Evolutionary conservation across 1,140 invertebrate genomes (phyloP), one percentile per base, ranked within the genome.

Genomic region (Meloidogyne chitwoodi): DNA sequence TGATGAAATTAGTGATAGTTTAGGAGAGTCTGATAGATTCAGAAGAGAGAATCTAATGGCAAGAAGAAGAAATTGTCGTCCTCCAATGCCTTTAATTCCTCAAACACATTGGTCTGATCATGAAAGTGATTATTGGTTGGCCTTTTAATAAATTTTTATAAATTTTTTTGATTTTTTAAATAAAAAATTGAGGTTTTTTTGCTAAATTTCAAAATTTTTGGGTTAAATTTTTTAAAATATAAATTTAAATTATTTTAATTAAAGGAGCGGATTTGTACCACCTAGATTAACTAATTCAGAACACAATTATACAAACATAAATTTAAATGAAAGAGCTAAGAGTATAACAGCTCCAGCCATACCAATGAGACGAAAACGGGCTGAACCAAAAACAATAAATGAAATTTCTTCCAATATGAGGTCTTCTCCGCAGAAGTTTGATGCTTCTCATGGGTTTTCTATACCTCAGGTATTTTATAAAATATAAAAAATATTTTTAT

Each of bases 391-490:
- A 24, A 11, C 34, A 12, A n/a, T n/a, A n/a, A n/a, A n/a, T n/a
- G n/a, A n/a, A n/a, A n/a, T n/a, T n/a, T n/a, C n/a, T n/a, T n/a
- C n/a, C n/a, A n/a, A n/a, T n/a, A n/a, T 26, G 12, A 16, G 22
- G n/a, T 2, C 19, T 10, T n/a, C 19, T 10, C n/a, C 41, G 12
- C 71, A 73, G 24, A 61, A 64, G 10, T 11, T 31, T 24, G 24
- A 61, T 29, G 19, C 19, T 14, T 24, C 29, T 41, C 77, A 34
- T 24, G 80, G 74, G 26, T 74, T 80, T 72, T 56, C 79, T 24
- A 80, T 80, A 44, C 79, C 79, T 22, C 79, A 79, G 26, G 19
- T 56, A 22, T 63, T 61, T 31, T 29, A 75, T 44, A 70, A 63
- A 8, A 19, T 19, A 19, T 3, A 4, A 56, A 56, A n/a, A 56